These are phyloP conservation scores for Potamilus streckersoni DNA, from an alignment of 1,140 invertebrate genomes.

Conservation along the genomic window DNA sequence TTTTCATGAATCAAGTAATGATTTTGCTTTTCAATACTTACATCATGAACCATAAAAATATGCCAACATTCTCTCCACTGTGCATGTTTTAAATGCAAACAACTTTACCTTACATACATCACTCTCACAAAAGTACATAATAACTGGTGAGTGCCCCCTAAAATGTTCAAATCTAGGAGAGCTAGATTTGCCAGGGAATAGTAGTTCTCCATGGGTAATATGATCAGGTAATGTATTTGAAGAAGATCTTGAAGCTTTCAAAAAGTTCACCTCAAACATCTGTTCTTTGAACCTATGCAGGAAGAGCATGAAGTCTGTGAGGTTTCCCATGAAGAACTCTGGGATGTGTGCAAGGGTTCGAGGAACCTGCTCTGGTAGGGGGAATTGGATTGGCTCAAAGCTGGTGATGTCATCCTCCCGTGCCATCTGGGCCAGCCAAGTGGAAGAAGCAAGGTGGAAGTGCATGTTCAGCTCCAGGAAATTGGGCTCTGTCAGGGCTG, in stretches of 20 bases:
- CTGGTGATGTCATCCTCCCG: constrained; percentile 61
- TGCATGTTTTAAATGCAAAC: too few relatives aligned
- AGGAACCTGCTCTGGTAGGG: constrained; percentile 71
- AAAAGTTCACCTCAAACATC: constrained; percentile 56
- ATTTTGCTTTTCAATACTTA: too few relatives aligned
- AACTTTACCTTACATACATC: too few relatives aligned
- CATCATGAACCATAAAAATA: too few relatives aligned
- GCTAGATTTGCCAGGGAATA: too few relatives aligned
- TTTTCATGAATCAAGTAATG: too few relatives aligned
- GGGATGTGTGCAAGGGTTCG: constrained; percentile 80
- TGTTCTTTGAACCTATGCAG: constrained; percentile 74
- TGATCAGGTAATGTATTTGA: too few relatives aligned
- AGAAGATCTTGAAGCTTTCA: constrained; percentile 10
- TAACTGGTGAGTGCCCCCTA: too few relatives aligned
- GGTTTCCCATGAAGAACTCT: constrained; percentile 91
- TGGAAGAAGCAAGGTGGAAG: constrained; percentile 84
- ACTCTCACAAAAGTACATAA: too few relatives aligned
- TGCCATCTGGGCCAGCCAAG: constrained; percentile 87
- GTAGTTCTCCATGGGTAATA: too few relatives aligned
- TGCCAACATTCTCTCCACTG: too few relatives aligned
- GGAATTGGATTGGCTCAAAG: constrained; percentile 74
- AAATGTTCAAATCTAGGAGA: too few relatives aligned
- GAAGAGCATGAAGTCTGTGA: constrained; percentile 83
- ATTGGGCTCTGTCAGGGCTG: constrained; percentile 80
- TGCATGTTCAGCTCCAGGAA: constrained; percentile 77